Percentiles rank a stretch among this genome's conserved stretches.
phyloP scores from a whole-genome alignment of 2,797 vertebrate species.

The Myripristis jacobus region DNA sequence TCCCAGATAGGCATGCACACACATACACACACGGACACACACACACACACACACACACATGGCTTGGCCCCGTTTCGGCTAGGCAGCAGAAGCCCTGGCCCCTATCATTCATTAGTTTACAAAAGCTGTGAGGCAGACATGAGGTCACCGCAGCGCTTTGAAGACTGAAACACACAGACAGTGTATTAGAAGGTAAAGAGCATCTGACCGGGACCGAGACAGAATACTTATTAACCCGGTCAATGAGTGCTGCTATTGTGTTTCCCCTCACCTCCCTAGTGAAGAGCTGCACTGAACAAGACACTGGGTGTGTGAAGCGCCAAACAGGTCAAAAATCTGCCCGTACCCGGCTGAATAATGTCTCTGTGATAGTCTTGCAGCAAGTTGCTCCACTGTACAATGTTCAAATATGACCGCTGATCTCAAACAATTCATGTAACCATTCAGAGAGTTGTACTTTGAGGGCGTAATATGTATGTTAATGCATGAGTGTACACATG shows the following conservation, averaged over 20 bases:
- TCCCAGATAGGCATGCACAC: conserved; percentile 47
- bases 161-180: conserved; percentile 74
- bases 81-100: conserved; percentile 60
- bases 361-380: conserved; percentile 57
- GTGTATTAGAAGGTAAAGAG: conserved; percentile 80
- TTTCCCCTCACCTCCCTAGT: conserved; percentile 67
- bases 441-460: conserved; percentile 55
- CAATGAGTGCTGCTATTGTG: conserved; percentile 79
- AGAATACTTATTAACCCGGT: conserved; percentile 84
- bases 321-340: conserved; percentile 69
- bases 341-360: conserved; percentile 47
- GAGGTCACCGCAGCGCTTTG: conserved; percentile 80
- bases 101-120: conserved; percentile 83
- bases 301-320: conserved; percentile 68
- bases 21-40: conserved; percentile 18
- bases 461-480: conserved; percentile 43
- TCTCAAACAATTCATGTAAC: conserved; percentile 64
- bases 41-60: conserved; percentile 19
- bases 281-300: conserved; percentile 67
- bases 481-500: conserved; percentile 20
- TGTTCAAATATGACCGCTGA: conserved; percentile 72
- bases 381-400: conserved; percentile 37
- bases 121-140: conserved; percentile 81
- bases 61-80: conserved; percentile 38
- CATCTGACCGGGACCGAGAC: conserved; percentile 74